A percentile compares a stretch with the other conserved stretches of the same genome.
Evolutionary conservation across 2,888 invertebrate species (phyloP).

Genomic region (Euzophera pinguis): DNA sequence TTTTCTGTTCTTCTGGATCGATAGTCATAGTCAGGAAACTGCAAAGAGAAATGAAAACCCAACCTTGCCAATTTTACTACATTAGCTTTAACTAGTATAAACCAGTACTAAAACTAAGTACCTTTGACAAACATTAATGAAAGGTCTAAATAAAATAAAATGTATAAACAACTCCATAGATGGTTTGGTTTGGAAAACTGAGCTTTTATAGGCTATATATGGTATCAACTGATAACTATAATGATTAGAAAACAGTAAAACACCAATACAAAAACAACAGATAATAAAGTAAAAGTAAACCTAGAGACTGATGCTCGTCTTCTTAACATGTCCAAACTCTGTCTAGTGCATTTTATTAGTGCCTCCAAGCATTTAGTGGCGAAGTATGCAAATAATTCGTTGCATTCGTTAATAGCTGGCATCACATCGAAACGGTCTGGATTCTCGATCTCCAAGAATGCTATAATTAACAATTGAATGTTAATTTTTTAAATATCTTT

Average conservation of each 20-base stretch:
- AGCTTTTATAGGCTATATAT: too few relatives aligned
- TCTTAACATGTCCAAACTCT: constrained; percentile 85
- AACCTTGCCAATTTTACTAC: too few relatives aligned
- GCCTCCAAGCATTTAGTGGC: constrained; percentile 87
- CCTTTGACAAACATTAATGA: too few relatives aligned
- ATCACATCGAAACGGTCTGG: constrained; percentile 78
- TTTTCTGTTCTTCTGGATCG: constrained; percentile 68
- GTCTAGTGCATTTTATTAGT: constrained; percentile 86
- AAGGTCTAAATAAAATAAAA: too few relatives aligned
- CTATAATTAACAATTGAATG: constrained; percentile 43
- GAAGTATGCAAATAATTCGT: constrained; percentile 90
- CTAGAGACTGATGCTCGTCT: constrained; percentile 78
- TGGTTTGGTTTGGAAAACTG: too few relatives aligned
- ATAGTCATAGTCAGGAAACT: constrained; percentile 73
- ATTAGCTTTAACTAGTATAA: too few relatives aligned
- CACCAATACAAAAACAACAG: too few relatives aligned
- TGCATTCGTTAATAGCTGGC: constrained; percentile 85
- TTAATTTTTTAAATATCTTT: neutral
- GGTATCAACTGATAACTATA: too few relatives aligned
- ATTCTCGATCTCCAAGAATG: constrained; percentile 83
- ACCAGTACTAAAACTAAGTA: too few relatives aligned
- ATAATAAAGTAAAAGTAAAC: too few relatives aligned
- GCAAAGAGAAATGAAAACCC: constrained; percentile 21
- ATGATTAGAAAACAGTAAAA: too few relatives aligned
- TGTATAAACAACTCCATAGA: too few relatives aligned